These are phyloP conservation scores for Papilio glaucus DNA, from an alignment of 1,140 invertebrate species.

Conservation along the genomic window DNA sequence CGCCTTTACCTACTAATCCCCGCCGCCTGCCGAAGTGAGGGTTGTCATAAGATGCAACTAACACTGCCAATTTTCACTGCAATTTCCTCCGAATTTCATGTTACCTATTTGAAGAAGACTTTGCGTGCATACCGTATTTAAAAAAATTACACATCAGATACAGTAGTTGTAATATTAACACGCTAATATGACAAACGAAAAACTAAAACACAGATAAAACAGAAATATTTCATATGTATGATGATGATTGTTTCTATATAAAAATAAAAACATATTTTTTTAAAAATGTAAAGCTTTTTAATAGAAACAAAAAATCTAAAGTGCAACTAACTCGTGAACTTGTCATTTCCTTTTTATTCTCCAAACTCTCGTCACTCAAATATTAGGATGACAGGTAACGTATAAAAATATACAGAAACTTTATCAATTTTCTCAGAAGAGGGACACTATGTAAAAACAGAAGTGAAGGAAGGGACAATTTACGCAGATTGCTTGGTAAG, in stretches of 20 bases:
- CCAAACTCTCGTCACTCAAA: background rate
- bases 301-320: background rate
- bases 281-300: background rate
- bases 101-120: background rate
- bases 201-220: too few species aligned
- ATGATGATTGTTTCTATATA: too few species aligned
- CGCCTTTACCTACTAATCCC: constrained; percentile 31
- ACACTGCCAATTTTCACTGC: constrained; percentile 36
- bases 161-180: too few species aligned
- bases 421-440: constrained; percentile 13
- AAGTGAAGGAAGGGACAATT: constrained; percentile 66
- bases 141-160: too few species aligned
- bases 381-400: background rate
- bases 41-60: constrained; percentile 34
- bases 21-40: constrained; percentile 6
- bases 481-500: constrained; percentile 53
- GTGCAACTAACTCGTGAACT: background rate
- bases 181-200: too few species aligned
- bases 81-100: constrained; percentile 31
- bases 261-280: too few species aligned
- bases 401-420: constrained; percentile 14
- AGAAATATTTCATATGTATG: too few species aligned
- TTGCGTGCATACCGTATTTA: background rate
- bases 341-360: background rate
- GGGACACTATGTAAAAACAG: constrained; percentile 27